A percentile compares a stretch with the other conserved stretches of the same genome.
Evolutionary conservation across 2,113 vertebrate genomes (phyloP).

Genomic region (rat (Rattus norvegicus)): DNA sequence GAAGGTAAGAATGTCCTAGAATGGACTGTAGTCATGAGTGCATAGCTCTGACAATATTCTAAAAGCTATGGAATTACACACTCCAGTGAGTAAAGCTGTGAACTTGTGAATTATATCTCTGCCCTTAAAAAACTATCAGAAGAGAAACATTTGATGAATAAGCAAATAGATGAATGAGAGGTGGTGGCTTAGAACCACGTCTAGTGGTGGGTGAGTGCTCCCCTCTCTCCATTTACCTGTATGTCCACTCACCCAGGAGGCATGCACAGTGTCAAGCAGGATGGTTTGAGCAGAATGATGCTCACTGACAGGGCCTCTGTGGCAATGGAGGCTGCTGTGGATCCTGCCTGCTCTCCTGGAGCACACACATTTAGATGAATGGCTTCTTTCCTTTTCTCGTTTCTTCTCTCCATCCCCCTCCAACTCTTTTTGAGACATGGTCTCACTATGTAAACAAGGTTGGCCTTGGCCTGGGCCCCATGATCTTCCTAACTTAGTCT

Average conservation of each 20-base stretch:
- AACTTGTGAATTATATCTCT: not conserved
- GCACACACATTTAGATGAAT: not conserved
- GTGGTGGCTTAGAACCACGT: not conserved
- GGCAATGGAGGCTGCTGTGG: not conserved
- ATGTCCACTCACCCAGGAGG: not conserved
- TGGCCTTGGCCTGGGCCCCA: not conserved
- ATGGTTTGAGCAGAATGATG: not conserved
- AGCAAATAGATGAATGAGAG: not conserved
- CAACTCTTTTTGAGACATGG: not conserved
- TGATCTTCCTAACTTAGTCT: not conserved
- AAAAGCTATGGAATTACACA: constrained; percentile 11
- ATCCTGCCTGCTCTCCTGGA: not conserved
- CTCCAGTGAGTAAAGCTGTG: not conserved
- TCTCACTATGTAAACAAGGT: not conserved
- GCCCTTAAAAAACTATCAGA: not conserved
- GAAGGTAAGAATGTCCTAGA: not conserved
- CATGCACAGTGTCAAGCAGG: not conserved
- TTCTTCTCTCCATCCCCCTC: not conserved
- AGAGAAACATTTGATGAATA: constrained; percentile 38
- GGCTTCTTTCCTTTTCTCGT: not conserved
- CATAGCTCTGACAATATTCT: not conserved
- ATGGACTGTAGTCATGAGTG: not conserved
- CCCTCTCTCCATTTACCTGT: not conserved
- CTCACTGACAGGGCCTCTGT: not conserved
- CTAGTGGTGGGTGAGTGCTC: not conserved